Evolutionary conservation across 2,888 invertebrate genomes (phyloP).

Genomic region (Drosophila neutralis): DNA sequence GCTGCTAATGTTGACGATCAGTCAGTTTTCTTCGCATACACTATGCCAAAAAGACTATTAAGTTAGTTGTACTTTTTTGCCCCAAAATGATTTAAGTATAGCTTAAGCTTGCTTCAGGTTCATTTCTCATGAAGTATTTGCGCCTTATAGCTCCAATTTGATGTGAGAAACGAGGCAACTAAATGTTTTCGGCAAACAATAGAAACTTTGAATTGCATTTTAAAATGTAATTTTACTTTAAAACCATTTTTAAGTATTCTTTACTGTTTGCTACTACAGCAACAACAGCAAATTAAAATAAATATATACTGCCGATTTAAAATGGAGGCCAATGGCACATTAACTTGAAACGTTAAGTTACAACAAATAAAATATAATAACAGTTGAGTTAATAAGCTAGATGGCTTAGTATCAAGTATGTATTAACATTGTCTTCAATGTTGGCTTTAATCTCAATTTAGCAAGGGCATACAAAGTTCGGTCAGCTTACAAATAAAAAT

Average conservation of each 20-base stretch:
- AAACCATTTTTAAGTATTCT: not conserved
- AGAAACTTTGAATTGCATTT: not conserved
- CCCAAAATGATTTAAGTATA: not conserved
- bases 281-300: not conserved
- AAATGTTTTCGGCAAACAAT: not conserved
- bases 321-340: not conserved
- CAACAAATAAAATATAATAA: not conserved
- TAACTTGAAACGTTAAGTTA: not conserved
- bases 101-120: not conserved
- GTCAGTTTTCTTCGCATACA: not conserved
- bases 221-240: not conserved
- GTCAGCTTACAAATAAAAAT: conserved; percentile 18
- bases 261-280: not conserved
- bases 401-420: not conserved
- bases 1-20: conserved; percentile 6
- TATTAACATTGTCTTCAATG: not conserved
- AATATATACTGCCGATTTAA: not conserved
- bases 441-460: not conserved
- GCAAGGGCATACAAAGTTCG: conserved; percentile 30
- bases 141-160: not conserved
- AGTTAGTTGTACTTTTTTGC: not conserved
- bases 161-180: not conserved
- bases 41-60: not conserved
- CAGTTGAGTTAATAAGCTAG: not conserved
- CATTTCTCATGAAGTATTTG: not conserved